Evolutionary conservation across 2,113 vertebrate species (phyloP), one percentile per base, ranked within the genome.

Genomic region (Poeciliopsis prolifica): DNA sequence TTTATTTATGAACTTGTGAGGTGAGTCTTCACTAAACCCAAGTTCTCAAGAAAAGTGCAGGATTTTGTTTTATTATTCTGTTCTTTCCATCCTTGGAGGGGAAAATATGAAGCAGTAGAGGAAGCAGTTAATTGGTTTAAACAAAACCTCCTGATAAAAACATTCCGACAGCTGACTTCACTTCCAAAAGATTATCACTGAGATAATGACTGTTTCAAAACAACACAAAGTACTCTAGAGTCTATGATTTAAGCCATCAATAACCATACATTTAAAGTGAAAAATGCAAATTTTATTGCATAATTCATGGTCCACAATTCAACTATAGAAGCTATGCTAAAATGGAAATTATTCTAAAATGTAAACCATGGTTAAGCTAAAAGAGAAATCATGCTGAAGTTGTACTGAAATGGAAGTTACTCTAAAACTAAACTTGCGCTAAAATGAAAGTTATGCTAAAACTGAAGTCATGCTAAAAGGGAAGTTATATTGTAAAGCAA

Each of bases 71-170:
- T 19, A 0, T 58, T 61, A 40, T 15, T 65, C 12, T 35, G 3
- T 4, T 51, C 40, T 48, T 67, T 78, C 81, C 60, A 61, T 65
- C 60, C 31, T n/a, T 31, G 79, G 42, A 63, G 80, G 51, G 81
- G 75, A n/a, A 72, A 26, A 66, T 58, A 64, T 79, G 75, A 88
- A 84, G 67, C 77, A 30, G 54, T 29, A 63, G 71, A 58, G 51
- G 51, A 58, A 58, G 51, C 51, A 58, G 17, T 65, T 65, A 78
- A 62, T 75, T 54, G 61, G 58, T 69, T 81, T 63, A 71, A 81
- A 79, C 74, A 87, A 80, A 87, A 84, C 79, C 75, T 86, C 66
- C 76, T 75, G 68, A 75, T 66, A 61, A 84, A 72, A 79, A 74
- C 76, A 61, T 74, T 66, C 61, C 70, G 44, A 83, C 77, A 77